Conservation (phyloP, 2,113 vertebrate genomes). For the Ciconia maguari region DNA sequence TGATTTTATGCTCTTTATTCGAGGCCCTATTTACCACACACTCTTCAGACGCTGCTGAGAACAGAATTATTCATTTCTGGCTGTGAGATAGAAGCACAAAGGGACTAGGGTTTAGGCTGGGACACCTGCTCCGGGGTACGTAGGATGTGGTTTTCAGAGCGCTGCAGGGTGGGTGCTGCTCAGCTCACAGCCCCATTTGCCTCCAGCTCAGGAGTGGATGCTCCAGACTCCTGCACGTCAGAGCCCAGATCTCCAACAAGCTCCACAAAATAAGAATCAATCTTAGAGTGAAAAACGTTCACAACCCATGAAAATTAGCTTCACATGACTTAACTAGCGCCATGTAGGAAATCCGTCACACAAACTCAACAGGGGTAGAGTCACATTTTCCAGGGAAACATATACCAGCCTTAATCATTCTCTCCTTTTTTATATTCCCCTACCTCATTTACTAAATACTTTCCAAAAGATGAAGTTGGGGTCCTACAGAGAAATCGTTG, state of each 20-base stretch:
- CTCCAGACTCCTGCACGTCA: background rate
- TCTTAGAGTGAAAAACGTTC: background rate
- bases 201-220: background rate
- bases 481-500: background rate
- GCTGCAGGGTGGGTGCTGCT: background rate
- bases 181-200: background rate
- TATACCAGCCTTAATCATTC: background rate
- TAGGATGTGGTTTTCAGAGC: background rate
- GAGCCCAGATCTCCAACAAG: background rate
- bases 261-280: background rate
- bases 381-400: conserved; percentile 31
- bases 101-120: background rate
- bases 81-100: background rate
- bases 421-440: background rate
- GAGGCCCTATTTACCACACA: background rate
- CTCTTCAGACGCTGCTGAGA: background rate
- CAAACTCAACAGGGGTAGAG: background rate
- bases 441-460: background rate
- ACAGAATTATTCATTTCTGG: background rate
- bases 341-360: background rate
- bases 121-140: background rate
- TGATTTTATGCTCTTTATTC: background rate
- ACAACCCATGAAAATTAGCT: background rate
- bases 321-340: background rate
- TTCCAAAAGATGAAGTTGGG: background rate